Conservation (phyloP, 2,888 invertebrate species). For the Drosophila quinaria region DNA sequence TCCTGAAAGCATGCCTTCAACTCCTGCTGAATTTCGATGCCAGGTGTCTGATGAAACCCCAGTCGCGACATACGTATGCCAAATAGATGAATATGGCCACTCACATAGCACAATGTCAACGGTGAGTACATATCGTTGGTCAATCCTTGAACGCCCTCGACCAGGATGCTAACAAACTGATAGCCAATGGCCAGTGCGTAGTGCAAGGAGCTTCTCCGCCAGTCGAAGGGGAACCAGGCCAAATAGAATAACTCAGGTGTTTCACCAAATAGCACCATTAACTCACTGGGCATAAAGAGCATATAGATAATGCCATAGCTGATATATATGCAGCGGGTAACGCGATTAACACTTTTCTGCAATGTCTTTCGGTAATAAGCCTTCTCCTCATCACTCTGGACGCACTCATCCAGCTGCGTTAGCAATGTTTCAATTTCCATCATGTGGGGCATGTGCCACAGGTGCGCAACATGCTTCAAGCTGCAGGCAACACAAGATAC, state of each 20-base stretch:
- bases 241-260: slow-evolving; percentile 44
- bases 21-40: slow-evolving; percentile 1
- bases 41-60: slow-evolving; percentile 24
- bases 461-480: slow-evolving; percentile 48
- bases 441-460: slow-evolving; percentile 45
- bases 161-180: slow-evolving; percentile 32
- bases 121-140: slow-evolving; percentile 54
- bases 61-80: slow-evolving; percentile 50
- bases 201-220: neutral
- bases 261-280: slow-evolving; percentile 20
- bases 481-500: slow-evolving; percentile 53
- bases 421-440: slow-evolving; percentile 49
- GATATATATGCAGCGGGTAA: slow-evolving; percentile 52
- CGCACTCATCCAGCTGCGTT: slow-evolving; percentile 40
- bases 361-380: slow-evolving; percentile 45
- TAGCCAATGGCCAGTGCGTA: slow-evolving; percentile 38
- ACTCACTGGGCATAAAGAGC: neutral
- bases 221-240: slow-evolving; percentile 67
- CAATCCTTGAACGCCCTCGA: slow-evolving; percentile 41
- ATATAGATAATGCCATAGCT: slow-evolving; percentile 41
- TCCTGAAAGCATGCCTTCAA: slow-evolving; percentile 48
- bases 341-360: slow-evolving; percentile 16
- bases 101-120: slow-evolving; percentile 56
- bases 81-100: slow-evolving; percentile 62
- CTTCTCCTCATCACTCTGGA: slow-evolving; percentile 39